These are phyloP conservation scores for Pollenia angustigena DNA, from an alignment of 2,888 invertebrate genomes.

Conservation along the genomic window DNA sequence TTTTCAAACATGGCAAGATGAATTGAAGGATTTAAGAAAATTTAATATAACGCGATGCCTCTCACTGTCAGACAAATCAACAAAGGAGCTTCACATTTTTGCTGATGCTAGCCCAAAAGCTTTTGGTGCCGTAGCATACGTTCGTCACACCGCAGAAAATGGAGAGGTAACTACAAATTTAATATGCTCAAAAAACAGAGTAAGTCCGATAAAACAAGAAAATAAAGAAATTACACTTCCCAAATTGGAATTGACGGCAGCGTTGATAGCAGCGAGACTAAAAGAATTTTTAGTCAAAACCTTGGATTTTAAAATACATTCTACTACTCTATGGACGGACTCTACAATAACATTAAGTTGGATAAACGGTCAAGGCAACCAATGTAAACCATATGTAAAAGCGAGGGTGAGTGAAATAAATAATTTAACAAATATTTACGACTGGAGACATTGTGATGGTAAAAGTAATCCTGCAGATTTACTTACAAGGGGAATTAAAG, in stretches of 20 bases:
- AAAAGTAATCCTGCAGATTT: constrained; percentile 42
- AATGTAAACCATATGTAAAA: constrained; percentile 46
- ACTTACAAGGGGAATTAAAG: constrained; percentile 34
- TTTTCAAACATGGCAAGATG: constrained; percentile 27
- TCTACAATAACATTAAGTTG: constrained; percentile 42
- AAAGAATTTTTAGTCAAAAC: constrained; percentile 19
- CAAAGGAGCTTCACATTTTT: constrained; percentile 48
- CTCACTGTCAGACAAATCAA: neutral
- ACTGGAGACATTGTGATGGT: constrained; percentile 45
- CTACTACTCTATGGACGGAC: neutral
- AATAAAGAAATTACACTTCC: constrained; percentile 5
- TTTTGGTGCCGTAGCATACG: constrained; percentile 66
- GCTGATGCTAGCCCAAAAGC: constrained; percentile 66
- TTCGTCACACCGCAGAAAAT: constrained; percentile 27
- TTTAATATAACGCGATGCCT: constrained; percentile 33
- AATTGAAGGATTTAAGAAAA: constrained; percentile 13
- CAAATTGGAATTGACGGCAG: constrained; percentile 32
- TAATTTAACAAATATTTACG: constrained; percentile 43
- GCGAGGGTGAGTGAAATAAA: constrained; percentile 47
- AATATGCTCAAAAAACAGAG: constrained; percentile 2
- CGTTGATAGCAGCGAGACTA: constrained; percentile 59
- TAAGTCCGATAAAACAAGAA: constrained; percentile 19
- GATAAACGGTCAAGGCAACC: constrained; percentile 40
- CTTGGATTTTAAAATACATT: constrained; percentile 50
- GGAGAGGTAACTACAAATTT: constrained; percentile 29